phyloP scores from a whole-genome alignment of 2,888 invertebrate genomes.

The Glomeris marginata region DNA sequence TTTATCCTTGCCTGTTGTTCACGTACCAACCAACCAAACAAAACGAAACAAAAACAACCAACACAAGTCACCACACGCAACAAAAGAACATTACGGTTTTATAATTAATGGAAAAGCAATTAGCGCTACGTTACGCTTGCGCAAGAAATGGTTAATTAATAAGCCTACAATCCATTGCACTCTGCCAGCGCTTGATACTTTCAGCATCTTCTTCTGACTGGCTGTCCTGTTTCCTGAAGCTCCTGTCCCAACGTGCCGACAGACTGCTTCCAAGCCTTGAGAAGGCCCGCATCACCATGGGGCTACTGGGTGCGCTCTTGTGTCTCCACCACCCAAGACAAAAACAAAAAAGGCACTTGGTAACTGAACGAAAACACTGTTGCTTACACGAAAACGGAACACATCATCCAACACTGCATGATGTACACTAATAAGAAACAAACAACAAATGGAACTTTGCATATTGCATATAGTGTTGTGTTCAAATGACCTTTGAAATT shows the following conservation, averaged over 20 bases:
- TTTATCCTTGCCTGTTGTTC: constrained; percentile 10
- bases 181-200: constrained; percentile 22
- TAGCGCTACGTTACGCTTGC: not conserved
- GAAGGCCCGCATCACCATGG: constrained; percentile 84
- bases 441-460: no score
- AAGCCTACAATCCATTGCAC: constrained; percentile 17
- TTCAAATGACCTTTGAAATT: no score
- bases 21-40: not conserved
- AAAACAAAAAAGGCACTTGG: no score
- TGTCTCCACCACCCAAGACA: constrained; percentile 40
- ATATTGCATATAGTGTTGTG: no score
- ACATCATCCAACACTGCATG: no score
- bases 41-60: not conserved
- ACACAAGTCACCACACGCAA: not conserved
- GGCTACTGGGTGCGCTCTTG: constrained; percentile 84
- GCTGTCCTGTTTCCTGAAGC: constrained; percentile 26
- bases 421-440: no score
- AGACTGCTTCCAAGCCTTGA: constrained; percentile 68
- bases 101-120: not conserved
- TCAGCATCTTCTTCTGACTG: constrained; percentile 16
- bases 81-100: constrained; percentile 13
- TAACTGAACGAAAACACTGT: no score
- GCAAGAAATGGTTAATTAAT: not conserved
- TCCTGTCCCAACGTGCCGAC: constrained; percentile 79
- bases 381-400: no score